phyloP scores from a whole-genome alignment of 2,113 vertebrate genomes.

The Salvelinus fontinalis region DNA sequence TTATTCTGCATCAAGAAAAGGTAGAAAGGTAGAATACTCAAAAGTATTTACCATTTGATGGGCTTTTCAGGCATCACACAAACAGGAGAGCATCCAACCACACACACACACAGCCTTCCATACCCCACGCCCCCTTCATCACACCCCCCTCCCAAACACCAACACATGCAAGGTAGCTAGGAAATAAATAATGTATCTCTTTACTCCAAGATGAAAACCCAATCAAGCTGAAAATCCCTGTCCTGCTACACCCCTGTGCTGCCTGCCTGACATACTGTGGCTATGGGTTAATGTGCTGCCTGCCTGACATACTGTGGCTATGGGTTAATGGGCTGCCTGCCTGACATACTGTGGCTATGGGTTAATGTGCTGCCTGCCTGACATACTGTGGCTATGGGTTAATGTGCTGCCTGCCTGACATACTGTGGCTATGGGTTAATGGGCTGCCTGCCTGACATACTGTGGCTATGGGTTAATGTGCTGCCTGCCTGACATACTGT shows the following conservation, averaged over 20 bases:
- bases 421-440: conserved; percentile 75
- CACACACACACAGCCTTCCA: neutral
- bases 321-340: too few species aligned
- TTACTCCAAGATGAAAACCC: conserved; percentile 85
- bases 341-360: too few species aligned
- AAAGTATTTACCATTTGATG: conserved; percentile 65
- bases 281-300: conserved; percentile 83
- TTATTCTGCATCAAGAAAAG: conserved; percentile 72
- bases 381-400: too few species aligned
- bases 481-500: conserved; percentile 64
- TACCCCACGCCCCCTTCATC: conserved; percentile 19
- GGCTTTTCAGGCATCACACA: conserved; percentile 54
- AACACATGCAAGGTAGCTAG: conserved; percentile 60
- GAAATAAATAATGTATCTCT: conserved; percentile 86
- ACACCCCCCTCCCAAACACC: conserved; percentile 18
- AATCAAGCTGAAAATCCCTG: conserved; percentile 86
- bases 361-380: too few species aligned
- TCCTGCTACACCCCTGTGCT: conserved; percentile 82
- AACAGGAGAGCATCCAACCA: conserved; percentile 26
- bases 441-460: conserved; percentile 69
- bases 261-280: conserved; percentile 57
- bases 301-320: too few species aligned
- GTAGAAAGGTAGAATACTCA: conserved; percentile 68
- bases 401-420: too few species aligned
- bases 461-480: conserved; percentile 79